Base-by-base conservation (phyloP, 2,888 invertebrate genomes). In the Drosophila melanosoma region DNA sequence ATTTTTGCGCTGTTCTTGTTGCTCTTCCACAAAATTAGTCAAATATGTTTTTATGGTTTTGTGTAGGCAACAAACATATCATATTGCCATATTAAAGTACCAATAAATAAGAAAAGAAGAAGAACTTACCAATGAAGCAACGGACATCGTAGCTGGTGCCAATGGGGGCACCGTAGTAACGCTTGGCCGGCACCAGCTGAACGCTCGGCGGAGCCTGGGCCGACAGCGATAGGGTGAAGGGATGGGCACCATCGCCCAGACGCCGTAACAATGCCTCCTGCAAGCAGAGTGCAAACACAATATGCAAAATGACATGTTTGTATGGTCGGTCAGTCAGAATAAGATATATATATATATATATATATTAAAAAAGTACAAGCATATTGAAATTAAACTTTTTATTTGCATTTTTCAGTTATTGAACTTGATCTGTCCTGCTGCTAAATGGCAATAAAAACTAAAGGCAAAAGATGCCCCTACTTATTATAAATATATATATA, bases 61-160 rank as follows among this genome's bases (percentile, higher is more conserved):
- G 42, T 20, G 11, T 23, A 12, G 42, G 57, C 40, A 57, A 29
- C n/a, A 58, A 29, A 42, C 36, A 54, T 54, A 3, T 54, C 61
- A 35, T 52, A 38, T 15, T 17, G 53, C 10, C 3, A 42, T 20
- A 48, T 23, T 23, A n/a, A 12, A 32, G 32, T 36, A 26, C 33
- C 12, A 75, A n/a, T 40, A 15, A 1, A 7, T 17, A 1, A 12
- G 12, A 45, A 45, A 6, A 15, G 3, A 20, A 45, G 12, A 20
- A 7, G 12, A 45, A 93, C 95, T 95, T 94, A 97, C 97, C 97
- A 70, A 97, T 95, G 91, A 96, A 98, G 78, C 97, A 97, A 90
- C 97, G 95, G 56, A 98, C 95, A 90, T 98, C 98, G 90, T 98
- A 98, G 65, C 97, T 97, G 57, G 97, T 98, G 12, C 98, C 98